Evolutionary conservation across 30 jellyfish, hydroid and myxozoan species (phyloP), one percentile per base, ranked within the genome.

Genomic region (Catostylus mosaicus): DNA sequence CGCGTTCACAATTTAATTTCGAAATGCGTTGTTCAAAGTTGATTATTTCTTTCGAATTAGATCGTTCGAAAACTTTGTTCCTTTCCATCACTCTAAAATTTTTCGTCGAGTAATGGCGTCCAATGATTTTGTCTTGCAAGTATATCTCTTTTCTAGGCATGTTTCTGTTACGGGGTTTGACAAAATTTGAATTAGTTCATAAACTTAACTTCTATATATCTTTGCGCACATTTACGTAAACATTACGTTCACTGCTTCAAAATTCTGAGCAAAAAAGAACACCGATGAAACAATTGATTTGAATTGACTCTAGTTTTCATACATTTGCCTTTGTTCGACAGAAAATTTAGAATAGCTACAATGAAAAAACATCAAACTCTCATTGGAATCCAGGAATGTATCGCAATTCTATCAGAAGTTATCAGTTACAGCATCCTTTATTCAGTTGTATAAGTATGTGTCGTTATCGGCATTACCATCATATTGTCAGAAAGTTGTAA

Each of bases 1-100:
- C 30, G 52, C 57, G 54, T 12, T 73, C 85, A 19, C 5, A 1
- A n/a, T 31, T 46, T 38, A 50, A 24, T 31, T 73, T 29, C 33
- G 73, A 73, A 31, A 73, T 73, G 50, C 48, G 20, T n/a, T 20
- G 4, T 8, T 73, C 85, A 34, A 73, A 20, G 16, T 26, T 66
- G 26, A 16, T 26, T 1, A 73, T 32, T 38, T 73, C 72, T 22
- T 73, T 50, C 34, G 85, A 10, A 27, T 31, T 40, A 7, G 72
- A 54, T 31, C 73, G 24, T 38, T 73, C 57, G 29, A 46, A 46
- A 14, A 23, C 72, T 20, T 54, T 73, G 85, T 73, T 73, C 57
- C 85, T 23, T 62, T 73, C 73, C n/a, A 73, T 43, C 30, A 50
- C 57, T 46, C 85, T 51, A 37, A 40, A 73, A 4, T 31, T 51